A percentile compares a stretch with the other conserved stretches of the same genome.
Conservation (phyloP, 1,140 invertebrate species). For the Nephotettix cincticeps region DNA sequence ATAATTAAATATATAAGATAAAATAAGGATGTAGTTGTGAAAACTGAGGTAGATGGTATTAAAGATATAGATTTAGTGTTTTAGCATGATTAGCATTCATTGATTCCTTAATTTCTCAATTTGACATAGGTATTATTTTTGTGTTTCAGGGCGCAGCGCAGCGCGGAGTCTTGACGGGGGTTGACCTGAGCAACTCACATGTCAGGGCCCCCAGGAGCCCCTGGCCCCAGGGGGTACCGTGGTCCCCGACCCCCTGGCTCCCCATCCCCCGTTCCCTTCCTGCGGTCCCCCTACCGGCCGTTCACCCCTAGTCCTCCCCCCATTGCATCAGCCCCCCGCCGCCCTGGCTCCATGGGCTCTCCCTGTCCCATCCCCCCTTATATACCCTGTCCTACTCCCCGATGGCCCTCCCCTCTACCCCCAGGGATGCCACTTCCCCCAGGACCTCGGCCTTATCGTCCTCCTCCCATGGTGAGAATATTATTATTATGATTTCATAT, state of each 20-base stretch:
- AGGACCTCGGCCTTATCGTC: constrained; percentile 46
- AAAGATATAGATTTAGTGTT: too few species aligned
- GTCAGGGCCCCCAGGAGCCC: constrained; percentile 34
- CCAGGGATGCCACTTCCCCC: constrained; percentile 50
- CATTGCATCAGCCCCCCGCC: constrained; percentile 40
- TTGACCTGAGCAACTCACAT: constrained; percentile 29
- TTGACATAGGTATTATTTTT: too few species aligned
- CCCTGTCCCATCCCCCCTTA: constrained; percentile 45
- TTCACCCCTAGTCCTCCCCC: constrained; percentile 39
- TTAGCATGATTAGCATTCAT: too few species aligned
- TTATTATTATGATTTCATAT: too few species aligned
- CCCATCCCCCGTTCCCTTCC: constrained; percentile 35
- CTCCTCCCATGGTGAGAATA: constrained; percentile 35
- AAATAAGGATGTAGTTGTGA: too few species aligned
- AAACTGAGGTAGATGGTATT: too few species aligned
- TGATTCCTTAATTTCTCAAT: too few species aligned
- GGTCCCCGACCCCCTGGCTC: constrained; percentile 36
- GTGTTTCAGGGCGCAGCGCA: background rate
- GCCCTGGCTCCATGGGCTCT: constrained; percentile 45
- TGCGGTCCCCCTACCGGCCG: constrained; percentile 32
- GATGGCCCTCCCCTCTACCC: constrained; percentile 56
- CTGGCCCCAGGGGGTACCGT: constrained; percentile 30
- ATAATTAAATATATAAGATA: too few species aligned
- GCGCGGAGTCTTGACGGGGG: constrained; percentile 19
- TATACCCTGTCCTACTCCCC: constrained; percentile 60